phyloP scores from a whole-genome alignment of 2,113 vertebrate species.

The Ondatra zibethicus region DNA sequence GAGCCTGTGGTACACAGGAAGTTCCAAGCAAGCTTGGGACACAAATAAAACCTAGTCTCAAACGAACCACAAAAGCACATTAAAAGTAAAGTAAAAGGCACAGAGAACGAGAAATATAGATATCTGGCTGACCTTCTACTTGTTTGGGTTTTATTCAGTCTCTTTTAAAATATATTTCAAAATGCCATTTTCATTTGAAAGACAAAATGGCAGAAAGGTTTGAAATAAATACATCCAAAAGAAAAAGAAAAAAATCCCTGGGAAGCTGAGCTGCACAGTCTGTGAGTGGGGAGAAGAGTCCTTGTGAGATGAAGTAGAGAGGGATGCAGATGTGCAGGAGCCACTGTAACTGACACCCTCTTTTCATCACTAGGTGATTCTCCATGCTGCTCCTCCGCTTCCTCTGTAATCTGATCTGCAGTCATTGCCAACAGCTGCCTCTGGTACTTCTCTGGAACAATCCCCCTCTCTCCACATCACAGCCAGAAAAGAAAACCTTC shows the following conservation, averaged over 20 bases:
- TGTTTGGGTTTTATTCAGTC: background rate
- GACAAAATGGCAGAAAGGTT: background rate
- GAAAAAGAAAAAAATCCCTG: background rate
- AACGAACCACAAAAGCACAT: background rate
- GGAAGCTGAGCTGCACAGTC: background rate
- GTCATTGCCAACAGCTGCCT: background rate
- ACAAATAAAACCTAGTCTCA: background rate
- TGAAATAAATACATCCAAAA: background rate
- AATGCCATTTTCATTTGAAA: background rate
- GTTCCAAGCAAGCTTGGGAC: background rate
- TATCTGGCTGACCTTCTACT: background rate
- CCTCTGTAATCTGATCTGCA: background rate
- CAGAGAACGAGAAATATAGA: background rate
- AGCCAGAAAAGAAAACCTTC: background rate
- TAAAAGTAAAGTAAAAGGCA: background rate
- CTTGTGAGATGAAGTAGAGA: background rate
- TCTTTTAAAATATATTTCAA: background rate
- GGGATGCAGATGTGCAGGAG: background rate
- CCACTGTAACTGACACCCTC: background rate
- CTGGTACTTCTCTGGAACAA: background rate
- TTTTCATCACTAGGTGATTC: background rate
- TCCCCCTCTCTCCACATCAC: background rate
- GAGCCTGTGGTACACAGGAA: background rate
- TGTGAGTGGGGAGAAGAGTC: background rate
- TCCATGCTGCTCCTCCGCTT: too few species aligned